Evolutionary conservation across 92 coral and sea anemone species (phyloP).

Genomic region (Palythoa grandis): DNA sequence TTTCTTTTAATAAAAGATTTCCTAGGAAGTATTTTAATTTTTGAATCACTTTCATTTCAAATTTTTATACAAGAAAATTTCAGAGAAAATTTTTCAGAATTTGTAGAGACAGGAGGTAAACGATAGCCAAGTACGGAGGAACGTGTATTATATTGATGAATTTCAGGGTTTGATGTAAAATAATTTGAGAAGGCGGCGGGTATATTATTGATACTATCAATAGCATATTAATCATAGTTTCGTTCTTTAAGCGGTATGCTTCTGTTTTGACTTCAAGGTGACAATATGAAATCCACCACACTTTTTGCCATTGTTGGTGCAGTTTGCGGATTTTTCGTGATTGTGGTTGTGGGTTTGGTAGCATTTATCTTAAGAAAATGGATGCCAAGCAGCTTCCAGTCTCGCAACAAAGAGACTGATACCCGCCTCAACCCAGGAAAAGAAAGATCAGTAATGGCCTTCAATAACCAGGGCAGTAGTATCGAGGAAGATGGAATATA

Average conservation of each 20-base stretch:
- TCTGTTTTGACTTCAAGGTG: slow-evolving; percentile 3
- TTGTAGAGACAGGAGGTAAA: no score
- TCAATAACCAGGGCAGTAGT: background rate
- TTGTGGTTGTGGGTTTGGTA: background rate
- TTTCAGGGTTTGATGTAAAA: no score
- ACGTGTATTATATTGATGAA: no score
- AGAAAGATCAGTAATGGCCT: background rate
- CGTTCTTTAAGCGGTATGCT: background rate
- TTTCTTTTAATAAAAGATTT: no score
- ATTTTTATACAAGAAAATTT: no score
- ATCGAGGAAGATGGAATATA: background rate
- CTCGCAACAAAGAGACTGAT: slow-evolving; percentile 14
- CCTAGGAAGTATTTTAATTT: no score
- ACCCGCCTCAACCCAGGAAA: slow-evolving; percentile 2
- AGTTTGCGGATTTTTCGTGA: background rate
- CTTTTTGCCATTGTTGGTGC: slow-evolving; percentile 1
- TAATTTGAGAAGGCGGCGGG: no score
- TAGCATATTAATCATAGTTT: background rate
- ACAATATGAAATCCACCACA: background rate
- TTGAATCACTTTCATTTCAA: no score
- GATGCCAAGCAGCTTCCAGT: background rate
- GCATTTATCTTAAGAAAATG: background rate
- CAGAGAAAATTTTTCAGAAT: no score
- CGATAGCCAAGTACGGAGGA: no score
- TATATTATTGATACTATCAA: no score